These are phyloP conservation scores for Drosophila vallismaia DNA, from an alignment of 2,888 invertebrate species.

Conservation along the genomic window DNA sequence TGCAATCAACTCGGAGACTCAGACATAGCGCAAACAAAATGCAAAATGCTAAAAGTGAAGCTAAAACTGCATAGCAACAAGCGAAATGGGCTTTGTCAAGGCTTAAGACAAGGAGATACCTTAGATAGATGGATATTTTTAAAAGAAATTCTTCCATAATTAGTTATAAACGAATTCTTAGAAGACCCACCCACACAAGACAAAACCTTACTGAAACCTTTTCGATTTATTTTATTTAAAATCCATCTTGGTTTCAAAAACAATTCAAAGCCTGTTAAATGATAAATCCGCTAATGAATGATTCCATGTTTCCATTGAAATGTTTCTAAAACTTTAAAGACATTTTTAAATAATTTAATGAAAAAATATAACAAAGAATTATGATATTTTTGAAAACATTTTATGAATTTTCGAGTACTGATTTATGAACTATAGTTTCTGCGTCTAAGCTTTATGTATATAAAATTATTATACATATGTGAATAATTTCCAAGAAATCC, in stretches of 20 bases:
- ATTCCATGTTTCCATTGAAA: no score
- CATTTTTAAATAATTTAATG: no score
- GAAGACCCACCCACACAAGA: no score
- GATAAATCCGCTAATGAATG: no score
- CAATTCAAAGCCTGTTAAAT: no score
- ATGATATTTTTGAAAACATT: neutral
- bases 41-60: conserved; percentile 48
- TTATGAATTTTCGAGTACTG: neutral
- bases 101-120: neutral
- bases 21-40: conserved; percentile 70
- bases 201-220: no score
- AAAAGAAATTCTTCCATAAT: no score
- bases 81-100: neutral
- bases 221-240: no score
- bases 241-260: no score
- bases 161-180: no score
- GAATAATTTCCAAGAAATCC: neutral
- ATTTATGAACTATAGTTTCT: neutral
- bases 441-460: neutral
- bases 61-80: conserved; percentile 44
- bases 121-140: no score
- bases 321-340: no score
- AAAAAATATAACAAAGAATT: neutral
- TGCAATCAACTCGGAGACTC: conserved; percentile 74
- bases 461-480: neutral